Evolutionary conservation across 2,888 invertebrate species (phyloP), one percentile per base, ranked within the genome.

Genomic region (Bombylius discolor): DNA sequence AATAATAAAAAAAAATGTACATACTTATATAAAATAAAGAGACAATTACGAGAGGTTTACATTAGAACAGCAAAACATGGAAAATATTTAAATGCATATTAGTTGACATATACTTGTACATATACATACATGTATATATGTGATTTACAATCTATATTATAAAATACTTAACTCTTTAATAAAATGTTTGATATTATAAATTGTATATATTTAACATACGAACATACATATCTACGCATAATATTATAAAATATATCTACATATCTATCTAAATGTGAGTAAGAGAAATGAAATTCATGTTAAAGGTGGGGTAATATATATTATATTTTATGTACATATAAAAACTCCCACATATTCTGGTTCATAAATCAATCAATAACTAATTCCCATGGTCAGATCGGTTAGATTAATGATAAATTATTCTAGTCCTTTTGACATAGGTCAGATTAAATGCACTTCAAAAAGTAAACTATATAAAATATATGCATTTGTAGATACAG

Each of bases 341-440:
- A 11, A 11, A 42, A 42, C 39, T 42, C 39, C 39, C 39, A 42
- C 46, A 55, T 50, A 55, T 42, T 14, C n/a, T 33, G 59, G 59
- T 60, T 60, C 59, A 62, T 62, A 62, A 62, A 62, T 62, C 61
- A 62, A 62, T 62, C 62, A 62, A 62, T 61, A 62, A 61, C 60
- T 62, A 61, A 62, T 62, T 61, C 61, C 58, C 60, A 58, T 59
- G 60, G 62, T 59, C 58, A 56, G 62, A 54, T 60, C 50, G 61
- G 62, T 60, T 62, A 60, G 62, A 62, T 62, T 61, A 61, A 62
- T 62, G 61, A 61, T 60, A 59, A 58, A 60, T 60, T 58, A 60
- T 61, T 54, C 59, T 55, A 62, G 56, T 61, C 57, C 59, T 58
- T 59, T 59, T 61, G 54, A 59, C 55, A 51, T 54, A 57, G 59